Conservation (phyloP, 1,140 invertebrate species). For the Hycleus cichorii region DNA sequence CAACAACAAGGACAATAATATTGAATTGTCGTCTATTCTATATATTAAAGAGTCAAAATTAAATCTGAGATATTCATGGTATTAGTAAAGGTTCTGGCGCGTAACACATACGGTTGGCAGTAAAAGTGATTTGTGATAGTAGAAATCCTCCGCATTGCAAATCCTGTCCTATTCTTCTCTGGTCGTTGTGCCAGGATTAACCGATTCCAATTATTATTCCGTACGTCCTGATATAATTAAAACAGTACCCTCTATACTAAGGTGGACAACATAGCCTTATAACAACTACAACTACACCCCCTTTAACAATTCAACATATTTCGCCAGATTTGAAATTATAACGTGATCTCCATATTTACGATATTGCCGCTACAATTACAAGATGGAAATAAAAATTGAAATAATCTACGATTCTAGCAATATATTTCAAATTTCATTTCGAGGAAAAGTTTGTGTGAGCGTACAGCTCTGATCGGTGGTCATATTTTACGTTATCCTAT, state of each 20-base stretch:
- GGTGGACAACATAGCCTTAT: background rate
- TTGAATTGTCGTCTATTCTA: slow-evolving; percentile 12
- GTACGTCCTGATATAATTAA: slow-evolving; percentile 26
- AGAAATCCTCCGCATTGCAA: slow-evolving; percentile 37
- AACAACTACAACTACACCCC: no score
- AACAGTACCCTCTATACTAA: slow-evolving; percentile 2
- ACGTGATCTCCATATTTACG: no score
- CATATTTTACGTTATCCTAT: no score
- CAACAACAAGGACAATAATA: background rate
- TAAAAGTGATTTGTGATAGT: slow-evolving; percentile 40
- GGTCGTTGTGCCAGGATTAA: slow-evolving; percentile 26
- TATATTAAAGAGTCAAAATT: slow-evolving; percentile 37
- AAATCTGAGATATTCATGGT: slow-evolving; percentile 37
- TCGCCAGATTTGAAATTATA: no score
- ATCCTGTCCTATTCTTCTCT: slow-evolving; percentile 33
- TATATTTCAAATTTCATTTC: no score
- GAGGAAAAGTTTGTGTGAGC: no score
- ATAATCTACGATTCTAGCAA: no score
- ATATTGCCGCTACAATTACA: no score
- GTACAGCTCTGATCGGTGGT: no score
- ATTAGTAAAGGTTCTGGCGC: slow-evolving; percentile 30
- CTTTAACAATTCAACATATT: no score
- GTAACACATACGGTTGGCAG: slow-evolving; percentile 28
- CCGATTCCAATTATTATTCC: slow-evolving; percentile 31
- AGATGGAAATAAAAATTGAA: no score